Percentiles rank a stretch among this genome's conserved stretches.
These are phyloP conservation scores for Hyposoter dolosus DNA, from an alignment of 2,888 invertebrate species.

Conservation along the genomic window DNA sequence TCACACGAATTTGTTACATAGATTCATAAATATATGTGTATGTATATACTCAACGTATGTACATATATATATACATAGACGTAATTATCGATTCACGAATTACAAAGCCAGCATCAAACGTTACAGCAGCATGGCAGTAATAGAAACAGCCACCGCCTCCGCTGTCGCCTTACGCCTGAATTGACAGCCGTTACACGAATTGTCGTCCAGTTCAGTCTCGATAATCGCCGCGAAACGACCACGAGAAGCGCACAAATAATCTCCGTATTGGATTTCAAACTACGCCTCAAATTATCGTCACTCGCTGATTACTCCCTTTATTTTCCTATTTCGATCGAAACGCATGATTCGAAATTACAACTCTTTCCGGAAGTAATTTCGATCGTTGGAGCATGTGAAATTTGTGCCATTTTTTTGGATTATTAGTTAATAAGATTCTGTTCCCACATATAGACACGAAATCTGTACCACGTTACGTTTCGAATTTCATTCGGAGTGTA, in stretches of 20 bases:
- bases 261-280: slow-evolving; percentile 12
- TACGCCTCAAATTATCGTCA: slow-evolving; percentile 13
- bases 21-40: neutral
- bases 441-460: neutral
- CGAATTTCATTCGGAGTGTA: slow-evolving; percentile 4
- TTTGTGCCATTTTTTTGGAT: neutral
- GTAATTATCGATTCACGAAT: slow-evolving; percentile 73
- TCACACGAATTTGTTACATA: slow-evolving; percentile 6
- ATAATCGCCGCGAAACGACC: slow-evolving; percentile 65
- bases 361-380: neutral
- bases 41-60: neutral
- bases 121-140: slow-evolving; percentile 32
- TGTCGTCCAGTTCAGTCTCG: slow-evolving; percentile 72
- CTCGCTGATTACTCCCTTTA: neutral
- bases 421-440: neutral
- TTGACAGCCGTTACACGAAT: slow-evolving; percentile 76
- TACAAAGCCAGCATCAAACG: slow-evolving; percentile 59
- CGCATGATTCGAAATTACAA: neutral
- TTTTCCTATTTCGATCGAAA: neutral
- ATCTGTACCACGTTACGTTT: slow-evolving; percentile 23
- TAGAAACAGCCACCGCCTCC: slow-evolving; percentile 37
- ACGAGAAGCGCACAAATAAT: slow-evolving; percentile 31
- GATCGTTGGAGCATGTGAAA: neutral
- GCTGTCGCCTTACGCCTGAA: slow-evolving; percentile 69
- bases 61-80: slow-evolving; percentile 9